Percentiles rank a stretch among this genome's conserved stretches.
Conservation (phyloP, 2,797 vertebrate genomes). For the Halcyon smyrnensis region DNA sequence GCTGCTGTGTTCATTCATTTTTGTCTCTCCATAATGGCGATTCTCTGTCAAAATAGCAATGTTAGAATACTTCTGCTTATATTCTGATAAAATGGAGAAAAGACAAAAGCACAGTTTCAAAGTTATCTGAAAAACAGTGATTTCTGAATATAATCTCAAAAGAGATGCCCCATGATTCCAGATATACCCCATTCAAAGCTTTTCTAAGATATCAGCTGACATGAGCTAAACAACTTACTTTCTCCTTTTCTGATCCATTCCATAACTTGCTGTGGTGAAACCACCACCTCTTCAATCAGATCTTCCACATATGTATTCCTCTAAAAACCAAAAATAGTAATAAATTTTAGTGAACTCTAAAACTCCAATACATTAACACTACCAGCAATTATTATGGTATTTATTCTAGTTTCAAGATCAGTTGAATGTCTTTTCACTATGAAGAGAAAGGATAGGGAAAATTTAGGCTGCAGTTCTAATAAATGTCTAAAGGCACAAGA, state of each 20-base stretch:
- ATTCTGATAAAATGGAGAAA: neutral
- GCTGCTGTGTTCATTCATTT: constrained; percentile 96
- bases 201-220: neutral
- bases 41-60: constrained; percentile 81
- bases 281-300: constrained; percentile 92
- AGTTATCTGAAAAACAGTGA: neutral
- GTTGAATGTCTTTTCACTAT: neutral
- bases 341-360: neutral
- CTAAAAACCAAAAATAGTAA: constrained; percentile 67
- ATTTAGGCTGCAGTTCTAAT: neutral
- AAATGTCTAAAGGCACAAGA: neutral
- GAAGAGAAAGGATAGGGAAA: neutral
- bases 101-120: neutral
- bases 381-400: neutral
- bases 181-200: neutral
- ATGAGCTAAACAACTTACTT: constrained; percentile 81
- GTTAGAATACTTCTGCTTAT: neutral
- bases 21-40: constrained; percentile 93
- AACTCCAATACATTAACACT: neutral
- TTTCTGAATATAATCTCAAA: neutral
- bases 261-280: constrained; percentile 87
- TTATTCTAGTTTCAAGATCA: neutral
- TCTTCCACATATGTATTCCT: constrained; percentile 93
- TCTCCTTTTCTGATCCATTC: constrained; percentile 94
- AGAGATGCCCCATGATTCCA: neutral